phyloP scores from a whole-genome alignment of 1,140 invertebrate genomes.

The Calephelis virginiensis region DNA sequence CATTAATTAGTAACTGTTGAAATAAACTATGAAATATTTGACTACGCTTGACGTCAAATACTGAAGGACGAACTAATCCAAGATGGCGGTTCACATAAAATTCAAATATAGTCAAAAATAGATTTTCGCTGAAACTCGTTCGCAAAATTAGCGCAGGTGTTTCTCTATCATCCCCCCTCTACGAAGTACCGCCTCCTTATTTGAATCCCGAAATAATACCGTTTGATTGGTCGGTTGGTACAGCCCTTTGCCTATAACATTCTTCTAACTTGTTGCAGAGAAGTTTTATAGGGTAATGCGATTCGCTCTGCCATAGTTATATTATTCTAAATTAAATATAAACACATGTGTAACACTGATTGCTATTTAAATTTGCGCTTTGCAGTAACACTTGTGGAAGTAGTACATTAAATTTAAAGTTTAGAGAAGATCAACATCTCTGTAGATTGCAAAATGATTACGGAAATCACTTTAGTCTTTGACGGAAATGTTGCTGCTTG shows the following conservation, averaged over 20 bases:
- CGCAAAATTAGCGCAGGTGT: slow-evolving; percentile 48
- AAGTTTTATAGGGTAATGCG: neutral
- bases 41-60: neutral
- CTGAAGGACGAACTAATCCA: slow-evolving; percentile 1
- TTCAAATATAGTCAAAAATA: slow-evolving; percentile 29
- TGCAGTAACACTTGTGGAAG: too few relatives aligned
- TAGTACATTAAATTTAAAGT: too few relatives aligned
- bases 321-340: neutral
- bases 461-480: too few relatives aligned
- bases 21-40: neutral
- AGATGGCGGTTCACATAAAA: slow-evolving; percentile 12
- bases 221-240: slow-evolving; percentile 54
- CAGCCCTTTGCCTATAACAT: slow-evolving; percentile 59
- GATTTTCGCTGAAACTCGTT: slow-evolving; percentile 37
- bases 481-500: too few relatives aligned
- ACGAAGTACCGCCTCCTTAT: slow-evolving; percentile 49
- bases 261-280: slow-evolving; percentile 12
- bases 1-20: too few relatives aligned
- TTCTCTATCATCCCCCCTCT: slow-evolving; percentile 50
- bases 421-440: too few relatives aligned
- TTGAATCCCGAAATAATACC: slow-evolving; percentile 56
- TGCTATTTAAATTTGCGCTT: too few relatives aligned
- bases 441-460: too few relatives aligned
- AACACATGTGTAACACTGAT: neutral
- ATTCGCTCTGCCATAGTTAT: neutral